Base-by-base conservation (phyloP, 2,797 vertebrate genomes). In the Mus spretus region DNA sequence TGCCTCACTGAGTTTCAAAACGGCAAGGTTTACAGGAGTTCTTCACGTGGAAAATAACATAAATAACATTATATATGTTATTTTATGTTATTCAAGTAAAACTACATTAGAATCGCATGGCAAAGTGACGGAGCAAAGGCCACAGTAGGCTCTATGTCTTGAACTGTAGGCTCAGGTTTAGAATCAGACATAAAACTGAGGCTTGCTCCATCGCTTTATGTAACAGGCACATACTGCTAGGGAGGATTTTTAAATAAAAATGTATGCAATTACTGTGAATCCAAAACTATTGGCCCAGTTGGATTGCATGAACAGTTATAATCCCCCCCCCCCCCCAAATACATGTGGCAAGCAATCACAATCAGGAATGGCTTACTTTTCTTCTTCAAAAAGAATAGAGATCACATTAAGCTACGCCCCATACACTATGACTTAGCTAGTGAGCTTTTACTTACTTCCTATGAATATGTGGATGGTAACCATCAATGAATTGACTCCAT, bases 31-130 rank as follows among this genome's bases (percentile, higher is more conserved):
- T 99, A 99, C 99, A 97, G 99, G 99, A 98, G 99, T 99, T 99
- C 99, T 99, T 99, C 99, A 99, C 99, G 99, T 99, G 99, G 99
- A 99, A 99, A 99, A 99, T 99, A 99, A 99, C 99, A 99, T 99
- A 99, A 99, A 99, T 99, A 99, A 99, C 99, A 99, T 99, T 99
- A 99, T 99, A 99, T 99, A 99, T 99, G 99, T 99, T 99, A 99
- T 99, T 99, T 99, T 99, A 99, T 99, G 99, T 99, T 99, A 99
- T 99, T 99, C 99, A 98, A 99, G 98, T 99, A 99, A 99, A 99
- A 99, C 99, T 98, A 99, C 99, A 99, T 99, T 92, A 99, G 99
- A 99, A 99, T 99, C 98, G 99, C 99, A 99, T 99, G 98, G 99
- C 99, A 99, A 99, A 99, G 99, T 99, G 99, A 99, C 99, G 98